Percentiles rank a stretch among this genome's conserved stretches.
Conservation (phyloP, 2,113 vertebrate genomes). For the Ammodytes dubius region DNA sequence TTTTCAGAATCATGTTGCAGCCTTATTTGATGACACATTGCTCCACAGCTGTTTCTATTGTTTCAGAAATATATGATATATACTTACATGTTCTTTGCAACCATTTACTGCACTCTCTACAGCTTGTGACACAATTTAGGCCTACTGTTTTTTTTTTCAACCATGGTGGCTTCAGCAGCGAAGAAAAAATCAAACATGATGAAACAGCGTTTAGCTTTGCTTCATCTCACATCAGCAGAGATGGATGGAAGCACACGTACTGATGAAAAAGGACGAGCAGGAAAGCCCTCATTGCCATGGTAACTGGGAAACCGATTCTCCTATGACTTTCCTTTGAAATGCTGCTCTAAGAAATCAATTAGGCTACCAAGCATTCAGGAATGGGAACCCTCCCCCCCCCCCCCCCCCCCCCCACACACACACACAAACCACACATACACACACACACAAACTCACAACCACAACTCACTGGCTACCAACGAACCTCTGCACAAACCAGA, state of each 20-base stretch:
- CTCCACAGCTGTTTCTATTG: neutral
- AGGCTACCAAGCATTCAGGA: slow-evolving; percentile 30
- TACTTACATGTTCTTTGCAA: neutral
- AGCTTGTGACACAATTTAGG: neutral
- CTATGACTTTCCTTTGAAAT: slow-evolving; percentile 69
- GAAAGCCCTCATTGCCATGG: slow-evolving; percentile 78
- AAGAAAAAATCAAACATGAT: slow-evolving; percentile 34
- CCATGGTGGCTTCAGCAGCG: slow-evolving; percentile 6
- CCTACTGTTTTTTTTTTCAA: neutral
- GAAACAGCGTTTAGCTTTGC: slow-evolving; percentile 38
- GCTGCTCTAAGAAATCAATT: slow-evolving; percentile 60
- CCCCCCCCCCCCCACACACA: neutral
- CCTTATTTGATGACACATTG: neutral
- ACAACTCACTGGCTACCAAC: too few relatives aligned
- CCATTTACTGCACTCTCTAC: neutral
- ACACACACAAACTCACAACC: neutral
- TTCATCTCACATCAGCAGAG: slow-evolving; percentile 45
- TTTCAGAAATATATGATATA: neutral
- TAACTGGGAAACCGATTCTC: slow-evolving; percentile 71
- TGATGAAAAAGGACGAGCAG: slow-evolving; percentile 59
- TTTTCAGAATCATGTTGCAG: neutral
- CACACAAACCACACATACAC: neutral
- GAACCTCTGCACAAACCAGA: too few relatives aligned
- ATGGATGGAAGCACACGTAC: slow-evolving; percentile 34
- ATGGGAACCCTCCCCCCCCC: slow-evolving; percentile 38